Conservation (phyloP, 53 echinoderm and acorn worm genomes). For the Apostichopus leukothele region DNA sequence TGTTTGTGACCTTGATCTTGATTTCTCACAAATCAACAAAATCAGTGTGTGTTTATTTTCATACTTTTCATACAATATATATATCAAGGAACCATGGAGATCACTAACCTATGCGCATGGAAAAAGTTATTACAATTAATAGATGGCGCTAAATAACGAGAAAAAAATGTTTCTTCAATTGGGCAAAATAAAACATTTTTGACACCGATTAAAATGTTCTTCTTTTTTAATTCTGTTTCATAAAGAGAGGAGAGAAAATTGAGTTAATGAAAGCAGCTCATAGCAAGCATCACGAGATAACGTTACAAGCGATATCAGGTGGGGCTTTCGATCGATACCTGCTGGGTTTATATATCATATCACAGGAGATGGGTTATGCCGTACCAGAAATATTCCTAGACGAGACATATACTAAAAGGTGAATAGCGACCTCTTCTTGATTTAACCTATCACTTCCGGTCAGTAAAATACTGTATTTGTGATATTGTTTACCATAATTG, state of each 20-base stretch:
- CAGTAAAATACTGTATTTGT: too few relatives aligned
- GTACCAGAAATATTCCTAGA: conserved; percentile 69
- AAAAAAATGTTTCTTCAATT: too few relatives aligned
- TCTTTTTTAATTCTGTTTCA: background rate
- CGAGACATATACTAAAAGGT: conserved; percentile 72
- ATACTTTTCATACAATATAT: too few relatives aligned
- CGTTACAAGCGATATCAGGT: conserved; percentile 50
- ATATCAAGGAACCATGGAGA: too few relatives aligned
- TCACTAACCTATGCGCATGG: too few relatives aligned
- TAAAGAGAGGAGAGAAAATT: conserved; percentile 45
- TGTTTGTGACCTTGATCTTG: too few relatives aligned
- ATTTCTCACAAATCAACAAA: too few relatives aligned
- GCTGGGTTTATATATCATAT: conserved; percentile 53
- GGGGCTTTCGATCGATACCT: conserved; percentile 71
- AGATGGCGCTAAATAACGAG: too few relatives aligned
- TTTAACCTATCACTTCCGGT: too few relatives aligned
- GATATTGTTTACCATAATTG: too few relatives aligned
- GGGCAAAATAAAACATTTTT: background rate
- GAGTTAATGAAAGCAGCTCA: conserved; percentile 55
- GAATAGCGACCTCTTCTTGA: background rate
- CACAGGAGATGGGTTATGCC: conserved; percentile 56
- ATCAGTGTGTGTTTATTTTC: too few relatives aligned
- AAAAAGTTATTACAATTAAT: too few relatives aligned
- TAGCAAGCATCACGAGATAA: conserved; percentile 58
- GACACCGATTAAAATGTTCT: background rate